A percentile compares a stretch with the other conserved stretches of the same genome.
These are phyloP conservation scores for Nilaparvata lugens DNA, from an alignment of 1,140 invertebrate species.

Conservation along the genomic window DNA sequence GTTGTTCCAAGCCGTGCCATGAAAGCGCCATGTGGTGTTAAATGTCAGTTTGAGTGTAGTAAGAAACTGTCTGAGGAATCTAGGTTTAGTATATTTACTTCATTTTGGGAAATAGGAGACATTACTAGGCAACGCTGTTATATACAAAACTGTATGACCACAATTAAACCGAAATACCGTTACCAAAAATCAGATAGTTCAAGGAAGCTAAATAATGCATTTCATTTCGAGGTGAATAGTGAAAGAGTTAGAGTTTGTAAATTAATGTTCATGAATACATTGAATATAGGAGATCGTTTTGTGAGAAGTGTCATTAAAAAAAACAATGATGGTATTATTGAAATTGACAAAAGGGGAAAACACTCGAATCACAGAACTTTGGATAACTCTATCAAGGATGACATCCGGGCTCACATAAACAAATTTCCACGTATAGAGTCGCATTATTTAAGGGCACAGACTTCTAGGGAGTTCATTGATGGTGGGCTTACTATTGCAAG, in stretches of 20 bases:
- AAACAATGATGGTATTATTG: background rate
- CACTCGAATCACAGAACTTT: conserved; percentile 26
- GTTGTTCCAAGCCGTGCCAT: too few species aligned
- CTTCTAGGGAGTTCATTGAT: conserved; percentile 30
- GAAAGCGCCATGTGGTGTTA: background rate
- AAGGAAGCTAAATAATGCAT: background rate
- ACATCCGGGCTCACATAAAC: conserved; percentile 30
- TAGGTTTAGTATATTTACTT: background rate
- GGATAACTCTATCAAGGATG: conserved; percentile 25
- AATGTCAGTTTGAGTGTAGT: background rate
- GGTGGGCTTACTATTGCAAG: conserved; percentile 30
- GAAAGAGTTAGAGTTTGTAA: background rate
- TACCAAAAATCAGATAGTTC: too few species aligned
- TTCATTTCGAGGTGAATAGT: background rate
- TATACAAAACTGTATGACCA: background rate
- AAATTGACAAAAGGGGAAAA: background rate
- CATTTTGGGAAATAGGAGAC: background rate
- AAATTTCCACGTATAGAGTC: conserved; percentile 31
- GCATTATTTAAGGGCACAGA: conserved; percentile 30
- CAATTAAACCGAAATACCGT: background rate
- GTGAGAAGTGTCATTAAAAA: background rate
- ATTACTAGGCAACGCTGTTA: background rate
- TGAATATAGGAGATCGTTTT: background rate
- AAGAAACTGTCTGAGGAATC: background rate
- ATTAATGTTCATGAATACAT: background rate